Conservation (phyloP, 2,797 vertebrate species). For the Channa striata region DNA sequence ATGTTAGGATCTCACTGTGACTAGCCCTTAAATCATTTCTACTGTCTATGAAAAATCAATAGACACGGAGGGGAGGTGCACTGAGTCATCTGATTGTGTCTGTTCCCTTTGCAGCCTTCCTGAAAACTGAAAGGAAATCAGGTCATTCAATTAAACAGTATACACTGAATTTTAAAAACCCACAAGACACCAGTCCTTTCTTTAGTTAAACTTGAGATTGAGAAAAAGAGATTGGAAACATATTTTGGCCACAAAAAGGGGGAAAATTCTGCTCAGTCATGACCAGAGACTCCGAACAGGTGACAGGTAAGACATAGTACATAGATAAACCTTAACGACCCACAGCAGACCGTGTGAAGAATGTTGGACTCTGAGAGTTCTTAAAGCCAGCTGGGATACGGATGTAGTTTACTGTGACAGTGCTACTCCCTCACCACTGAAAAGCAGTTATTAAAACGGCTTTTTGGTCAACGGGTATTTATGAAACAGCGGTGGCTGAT, state of each 20-base stretch:
- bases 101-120: slow-evolving; percentile 10
- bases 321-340: slow-evolving; percentile 51
- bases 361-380: slow-evolving; percentile 18
- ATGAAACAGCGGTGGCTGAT: slow-evolving; percentile 5
- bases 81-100: slow-evolving; percentile 36
- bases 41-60: slow-evolving; percentile 67
- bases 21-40: slow-evolving; percentile 49
- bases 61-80: slow-evolving; percentile 30
- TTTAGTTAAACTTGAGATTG: no score
- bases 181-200: no score
- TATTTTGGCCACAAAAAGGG: no score
- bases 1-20: slow-evolving; percentile 47
- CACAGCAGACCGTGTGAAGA: slow-evolving; percentile 31
- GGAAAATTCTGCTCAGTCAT: no score
- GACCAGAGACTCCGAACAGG: not conserved
- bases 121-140: slow-evolving; percentile 19
- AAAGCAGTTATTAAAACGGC: slow-evolving; percentile 22
- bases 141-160: slow-evolving; percentile 20
- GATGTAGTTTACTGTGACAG: slow-evolving; percentile 41
- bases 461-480: slow-evolving; percentile 17
- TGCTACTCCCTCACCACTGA: slow-evolving; percentile 24
- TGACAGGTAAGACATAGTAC: slow-evolving; percentile 41
- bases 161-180: no score
- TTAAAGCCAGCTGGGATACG: slow-evolving; percentile 40
- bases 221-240: no score